Percentiles rank a stretch among this genome's conserved stretches.
These are phyloP conservation scores for Misgurnus anguillicaudatus DNA, from an alignment of 2,113 vertebrate genomes.

Conservation along the genomic window DNA sequence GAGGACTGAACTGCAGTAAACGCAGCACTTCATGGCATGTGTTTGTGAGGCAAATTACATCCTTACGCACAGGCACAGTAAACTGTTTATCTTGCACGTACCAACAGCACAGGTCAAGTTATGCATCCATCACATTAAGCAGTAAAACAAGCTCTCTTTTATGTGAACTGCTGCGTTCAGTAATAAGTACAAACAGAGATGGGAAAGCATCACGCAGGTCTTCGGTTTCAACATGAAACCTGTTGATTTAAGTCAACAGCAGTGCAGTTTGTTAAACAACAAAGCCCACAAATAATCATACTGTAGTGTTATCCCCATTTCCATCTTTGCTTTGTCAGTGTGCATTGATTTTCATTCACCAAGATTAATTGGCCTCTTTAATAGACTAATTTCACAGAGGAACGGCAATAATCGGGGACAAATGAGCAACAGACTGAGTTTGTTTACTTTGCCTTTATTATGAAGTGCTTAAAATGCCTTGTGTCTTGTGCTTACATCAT, in stretches of 20 bases:
- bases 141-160: neutral
- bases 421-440: slow-evolving; percentile 61
- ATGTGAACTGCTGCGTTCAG: neutral
- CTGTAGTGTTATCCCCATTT: slow-evolving; percentile 1
- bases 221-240: neutral
- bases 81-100: slow-evolving; percentile 4
- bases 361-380: slow-evolving; percentile 53
- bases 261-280: neutral
- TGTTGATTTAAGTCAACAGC: slow-evolving; percentile 22
- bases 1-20: slow-evolving; percentile 32
- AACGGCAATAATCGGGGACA: slow-evolving; percentile 56
- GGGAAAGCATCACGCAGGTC: neutral
- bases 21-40: neutral
- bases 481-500: slow-evolving; percentile 87
- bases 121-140: slow-evolving; percentile 3
- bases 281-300: slow-evolving; percentile 14
- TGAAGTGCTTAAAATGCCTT: slow-evolving; percentile 85
- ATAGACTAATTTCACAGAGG: slow-evolving; percentile 51
- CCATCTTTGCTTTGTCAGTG: slow-evolving; percentile 50
- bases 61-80: neutral
- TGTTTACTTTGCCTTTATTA: slow-evolving; percentile 82
- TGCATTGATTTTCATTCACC: slow-evolving; percentile 53
- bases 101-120: neutral
- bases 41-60: neutral
- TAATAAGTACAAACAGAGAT: neutral